These are phyloP conservation scores for Emmelina monodactyla DNA, from an alignment of 2,888 invertebrate species.

Conservation along the genomic window DNA sequence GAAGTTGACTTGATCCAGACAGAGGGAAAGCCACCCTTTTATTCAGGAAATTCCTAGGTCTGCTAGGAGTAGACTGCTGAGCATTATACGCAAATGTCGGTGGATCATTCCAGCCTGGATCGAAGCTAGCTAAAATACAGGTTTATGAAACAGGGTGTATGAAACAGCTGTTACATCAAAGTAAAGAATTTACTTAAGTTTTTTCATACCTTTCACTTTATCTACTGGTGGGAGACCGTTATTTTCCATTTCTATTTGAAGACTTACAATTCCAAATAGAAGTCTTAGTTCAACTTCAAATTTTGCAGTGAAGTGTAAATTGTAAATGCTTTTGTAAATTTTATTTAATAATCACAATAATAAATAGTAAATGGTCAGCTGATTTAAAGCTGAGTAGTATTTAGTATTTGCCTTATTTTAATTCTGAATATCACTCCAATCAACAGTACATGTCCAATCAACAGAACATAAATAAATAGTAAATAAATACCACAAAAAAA, in stretches of 20 bases:
- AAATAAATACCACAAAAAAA: too few relatives aligned
- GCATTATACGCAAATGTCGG: slow-evolving; percentile 55
- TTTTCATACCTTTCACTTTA: neutral
- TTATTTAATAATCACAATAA: too few relatives aligned
- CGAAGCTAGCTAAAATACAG: slow-evolving; percentile 37
- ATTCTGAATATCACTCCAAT: too few relatives aligned
- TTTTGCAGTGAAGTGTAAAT: neutral
- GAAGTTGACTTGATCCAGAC: slow-evolving; percentile 29
- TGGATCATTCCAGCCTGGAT: slow-evolving; percentile 69
- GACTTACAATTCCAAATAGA: neutral
- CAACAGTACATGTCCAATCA: too few relatives aligned
- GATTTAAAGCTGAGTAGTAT: too few relatives aligned
- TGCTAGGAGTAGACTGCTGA: slow-evolving; percentile 39
- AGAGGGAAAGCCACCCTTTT: slow-evolving; percentile 63
- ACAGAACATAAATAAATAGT: too few relatives aligned
- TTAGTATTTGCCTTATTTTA: too few relatives aligned
- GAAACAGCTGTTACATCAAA: neutral
- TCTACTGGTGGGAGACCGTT: too few relatives aligned
- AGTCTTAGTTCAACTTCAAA: neutral
- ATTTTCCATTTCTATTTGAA: neutral
- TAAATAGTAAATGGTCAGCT: too few relatives aligned
- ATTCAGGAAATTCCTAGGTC: slow-evolving; percentile 53
- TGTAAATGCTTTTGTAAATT: neutral
- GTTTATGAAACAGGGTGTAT: neutral
- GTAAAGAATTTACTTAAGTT: neutral